Evolutionary conservation across 2,888 invertebrate genomes (phyloP).

Genomic region (Saturnia japonica): DNA sequence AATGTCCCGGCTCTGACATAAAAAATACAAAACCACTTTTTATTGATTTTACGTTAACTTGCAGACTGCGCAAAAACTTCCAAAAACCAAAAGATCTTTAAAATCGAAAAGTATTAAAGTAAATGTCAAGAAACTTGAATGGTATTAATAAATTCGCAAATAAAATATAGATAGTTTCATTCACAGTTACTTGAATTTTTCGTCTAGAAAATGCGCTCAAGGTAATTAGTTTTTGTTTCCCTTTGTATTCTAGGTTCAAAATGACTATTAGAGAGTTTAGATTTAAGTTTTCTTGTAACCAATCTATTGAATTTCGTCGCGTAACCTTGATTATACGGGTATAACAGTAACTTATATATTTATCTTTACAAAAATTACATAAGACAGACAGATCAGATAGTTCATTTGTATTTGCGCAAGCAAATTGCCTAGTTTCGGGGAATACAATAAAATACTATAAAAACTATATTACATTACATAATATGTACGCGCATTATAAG

Average conservation of each 20-base stretch:
- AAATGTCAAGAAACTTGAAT: too few relatives aligned
- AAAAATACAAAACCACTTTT: neutral
- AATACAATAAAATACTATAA: too few relatives aligned
- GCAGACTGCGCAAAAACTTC: neutral
- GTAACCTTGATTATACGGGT: neutral
- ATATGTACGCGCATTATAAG: too few relatives aligned
- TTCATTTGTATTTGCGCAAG: neutral
- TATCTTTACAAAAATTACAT: conserved; percentile 4
- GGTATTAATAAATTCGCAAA: neutral
- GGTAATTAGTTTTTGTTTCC: neutral
- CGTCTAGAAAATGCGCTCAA: neutral
- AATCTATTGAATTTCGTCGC: neutral
- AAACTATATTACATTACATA: too few relatives aligned
- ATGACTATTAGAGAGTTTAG: neutral
- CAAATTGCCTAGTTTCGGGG: neutral
- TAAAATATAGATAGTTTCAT: neutral
- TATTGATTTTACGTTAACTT: neutral
- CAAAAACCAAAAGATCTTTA: too few relatives aligned
- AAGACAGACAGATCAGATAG: neutral
- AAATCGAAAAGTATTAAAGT: too few relatives aligned
- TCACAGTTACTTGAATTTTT: neutral
- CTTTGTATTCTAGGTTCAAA: too few relatives aligned
- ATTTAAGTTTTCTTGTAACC: neutral
- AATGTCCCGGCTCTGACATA: neutral
- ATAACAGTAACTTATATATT: neutral